These are phyloP conservation scores for Danio choprae DNA, from an alignment of 2,797 vertebrate species.

Conservation along the genomic window DNA sequence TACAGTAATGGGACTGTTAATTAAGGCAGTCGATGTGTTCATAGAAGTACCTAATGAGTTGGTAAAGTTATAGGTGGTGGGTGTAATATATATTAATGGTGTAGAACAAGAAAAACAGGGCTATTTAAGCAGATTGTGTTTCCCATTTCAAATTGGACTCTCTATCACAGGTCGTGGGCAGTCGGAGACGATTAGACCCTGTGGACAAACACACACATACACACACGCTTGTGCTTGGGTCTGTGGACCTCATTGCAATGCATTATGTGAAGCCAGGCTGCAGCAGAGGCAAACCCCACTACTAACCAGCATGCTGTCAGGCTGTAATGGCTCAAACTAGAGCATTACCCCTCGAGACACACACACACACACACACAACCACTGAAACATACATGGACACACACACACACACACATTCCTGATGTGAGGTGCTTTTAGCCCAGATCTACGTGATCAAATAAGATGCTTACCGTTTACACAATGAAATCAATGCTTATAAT, in stretches of 20 bases:
- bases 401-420: background rate
- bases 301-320: constrained; percentile 35
- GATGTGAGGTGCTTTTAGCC: constrained; percentile 9
- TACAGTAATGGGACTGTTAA: constrained; percentile 1
- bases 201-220: constrained; percentile 25
- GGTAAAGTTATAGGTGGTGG: constrained; percentile 39
- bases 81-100: constrained; percentile 46
- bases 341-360: constrained; percentile 33
- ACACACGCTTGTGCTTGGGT: background rate
- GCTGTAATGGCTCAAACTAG: constrained; percentile 28
- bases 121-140: constrained; percentile 28
- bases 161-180: constrained; percentile 28
- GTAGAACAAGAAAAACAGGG: constrained; percentile 21
- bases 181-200: constrained; percentile 34
- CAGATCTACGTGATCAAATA: constrained; percentile 20
- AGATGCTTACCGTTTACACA: constrained; percentile 1
- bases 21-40: constrained; percentile 5
- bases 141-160: constrained; percentile 19
- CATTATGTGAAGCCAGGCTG: constrained; percentile 40
- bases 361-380: constrained; percentile 33
- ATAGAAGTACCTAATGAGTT: constrained; percentile 42
- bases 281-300: constrained; percentile 31
- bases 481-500: background rate
- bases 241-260: constrained; percentile 33
- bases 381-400: background rate